Conservation (phyloP, 1,140 invertebrate species). For the Orius insidiosus region DNA sequence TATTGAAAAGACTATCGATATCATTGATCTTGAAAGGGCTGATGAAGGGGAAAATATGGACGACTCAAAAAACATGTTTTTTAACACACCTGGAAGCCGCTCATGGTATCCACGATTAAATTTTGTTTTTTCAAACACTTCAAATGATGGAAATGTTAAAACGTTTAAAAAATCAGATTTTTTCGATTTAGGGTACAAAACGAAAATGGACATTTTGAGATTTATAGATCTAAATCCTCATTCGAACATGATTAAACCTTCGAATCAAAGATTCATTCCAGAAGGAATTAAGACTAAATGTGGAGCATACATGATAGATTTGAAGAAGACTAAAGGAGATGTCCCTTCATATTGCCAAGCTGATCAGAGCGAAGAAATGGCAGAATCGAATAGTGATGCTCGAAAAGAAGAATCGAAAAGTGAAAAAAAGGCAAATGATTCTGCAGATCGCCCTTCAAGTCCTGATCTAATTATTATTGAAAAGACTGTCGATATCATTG, state of each 20-base stretch:
- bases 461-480: slow-evolving; percentile 21
- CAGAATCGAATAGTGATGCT: no score
- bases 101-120: no score
- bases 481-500: slow-evolving; percentile 23
- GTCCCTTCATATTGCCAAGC: not conserved
- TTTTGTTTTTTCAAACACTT: no score
- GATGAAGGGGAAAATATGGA: slow-evolving; percentile 17
- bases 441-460: slow-evolving; percentile 20
- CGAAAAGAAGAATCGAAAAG: not conserved
- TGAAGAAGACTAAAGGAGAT: no score
- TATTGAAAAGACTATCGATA: slow-evolving; percentile 22
- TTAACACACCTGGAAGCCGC: no score
- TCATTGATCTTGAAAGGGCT: slow-evolving; percentile 24
- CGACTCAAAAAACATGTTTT: slow-evolving; percentile 11
- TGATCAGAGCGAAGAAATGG: not conserved
- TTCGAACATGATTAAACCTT: no score
- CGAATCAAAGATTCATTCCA: no score
- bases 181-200: no score
- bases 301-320: no score
- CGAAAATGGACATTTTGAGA: no score
- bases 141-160: slow-evolving; percentile 9
- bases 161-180: not conserved
- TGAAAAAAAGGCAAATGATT: slow-evolving; percentile 14
- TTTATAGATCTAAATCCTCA: no score
- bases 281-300: no score